These are phyloP conservation scores for Chydorus sphaericus DNA, from an alignment of 2,888 invertebrate genomes.

Conservation along the genomic window DNA sequence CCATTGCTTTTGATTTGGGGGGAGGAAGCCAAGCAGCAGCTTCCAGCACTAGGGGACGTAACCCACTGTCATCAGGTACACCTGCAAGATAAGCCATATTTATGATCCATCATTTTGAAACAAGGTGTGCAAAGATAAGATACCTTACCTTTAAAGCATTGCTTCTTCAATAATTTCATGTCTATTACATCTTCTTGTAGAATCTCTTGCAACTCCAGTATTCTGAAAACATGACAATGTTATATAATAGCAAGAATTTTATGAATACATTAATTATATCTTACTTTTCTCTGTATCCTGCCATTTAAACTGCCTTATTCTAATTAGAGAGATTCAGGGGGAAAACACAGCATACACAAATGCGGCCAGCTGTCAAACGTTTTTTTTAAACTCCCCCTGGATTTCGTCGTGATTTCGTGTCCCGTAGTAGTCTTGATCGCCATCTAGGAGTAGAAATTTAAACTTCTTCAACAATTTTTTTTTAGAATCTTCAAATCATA, in stretches of 20 bases:
- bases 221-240: constrained; percentile 36
- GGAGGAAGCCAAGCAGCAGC: constrained; percentile 70
- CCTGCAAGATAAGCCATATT: constrained; percentile 38
- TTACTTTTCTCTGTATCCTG: constrained; percentile 26
- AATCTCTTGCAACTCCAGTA: constrained; percentile 63
- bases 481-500: background rate
- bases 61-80: constrained; percentile 71
- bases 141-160: constrained; percentile 52
- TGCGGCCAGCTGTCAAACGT: background rate
- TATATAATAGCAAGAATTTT: constrained; percentile 11
- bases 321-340: background rate
- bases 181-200: constrained; percentile 55
- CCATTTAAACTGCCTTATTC: constrained; percentile 20
- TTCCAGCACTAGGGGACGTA: constrained; percentile 77
- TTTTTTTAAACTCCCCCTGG: background rate
- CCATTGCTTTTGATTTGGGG: constrained; percentile 51
- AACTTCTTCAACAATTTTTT: background rate
- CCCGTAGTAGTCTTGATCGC: too few relatives aligned
- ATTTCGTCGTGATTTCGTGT: background rate
- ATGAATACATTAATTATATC: constrained; percentile 20
- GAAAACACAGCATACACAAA: background rate
- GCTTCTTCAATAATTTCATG: constrained; percentile 44
- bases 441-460: background rate
- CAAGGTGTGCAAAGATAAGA: background rate
- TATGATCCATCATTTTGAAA: background rate